Base-by-base conservation (phyloP, 2,113 vertebrate species). In the Atractosteus spatula region DNA sequence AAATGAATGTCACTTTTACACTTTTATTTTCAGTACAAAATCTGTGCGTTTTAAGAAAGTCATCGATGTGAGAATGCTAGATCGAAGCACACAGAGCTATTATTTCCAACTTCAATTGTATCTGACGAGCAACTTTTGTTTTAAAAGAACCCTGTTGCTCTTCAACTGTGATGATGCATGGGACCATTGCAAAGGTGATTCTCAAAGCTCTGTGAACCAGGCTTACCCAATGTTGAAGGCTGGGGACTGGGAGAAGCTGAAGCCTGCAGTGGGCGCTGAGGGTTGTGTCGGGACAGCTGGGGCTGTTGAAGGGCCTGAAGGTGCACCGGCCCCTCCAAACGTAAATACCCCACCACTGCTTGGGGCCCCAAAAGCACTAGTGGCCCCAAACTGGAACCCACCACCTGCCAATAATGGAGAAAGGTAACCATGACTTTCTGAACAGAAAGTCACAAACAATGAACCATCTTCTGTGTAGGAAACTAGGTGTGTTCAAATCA, bases 381-480 rank as follows among this genome's bases (percentile, higher is more conserved):
- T 89, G 74, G 89, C 90, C 74, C 95, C 95, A 77, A 99, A 99
- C 70, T 93, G 96, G 87, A 97, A 98, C 17, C 89, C 85, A 45
- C 89, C 67, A 87, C 88, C 92, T 95, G 76, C 14, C 57, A 72
- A 76, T 1, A 4, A 8, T 42, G 78, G 4, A 14, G 17, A 57
- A 41, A 62, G 4, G n/a, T 45, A 13, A 16, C 43, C 13, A 45
- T 59, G 56, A 59, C 56, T 12, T 29, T 29, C 29, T 29, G 29
- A 29, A 29, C 29, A 29, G 29, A 29, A 29, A 29, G 29, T 29
- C 29, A 29, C 29, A 29, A 29, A 29, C 29, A 29, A 29, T 29
- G 29, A 29, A 29, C 29, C 29, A 29, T 29, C 29, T 29, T 29
- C 29, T 29, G 29, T 29, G 29, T 29, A 29, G 29, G 29, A 29